phyloP scores from a whole-genome alignment of 2,113 vertebrate species.

The Cinclus mexicanus region DNA sequence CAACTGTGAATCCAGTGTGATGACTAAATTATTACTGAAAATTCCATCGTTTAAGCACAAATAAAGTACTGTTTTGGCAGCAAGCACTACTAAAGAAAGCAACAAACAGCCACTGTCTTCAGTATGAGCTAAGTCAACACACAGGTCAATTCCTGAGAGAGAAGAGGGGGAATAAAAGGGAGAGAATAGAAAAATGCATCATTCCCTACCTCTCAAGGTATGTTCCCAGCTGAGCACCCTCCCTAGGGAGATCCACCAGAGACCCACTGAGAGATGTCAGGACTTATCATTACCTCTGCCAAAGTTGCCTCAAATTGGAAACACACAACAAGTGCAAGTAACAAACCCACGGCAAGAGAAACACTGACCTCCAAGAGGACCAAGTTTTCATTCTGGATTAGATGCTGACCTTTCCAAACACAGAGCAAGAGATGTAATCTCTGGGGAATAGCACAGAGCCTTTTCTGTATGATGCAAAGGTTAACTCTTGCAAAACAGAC shows the following conservation, averaged over 20 bases:
- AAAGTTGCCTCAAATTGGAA: neutral
- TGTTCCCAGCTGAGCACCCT: neutral
- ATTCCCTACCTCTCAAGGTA: neutral
- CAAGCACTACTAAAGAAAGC: constrained; percentile 18
- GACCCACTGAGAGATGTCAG: neutral
- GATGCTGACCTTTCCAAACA: neutral
- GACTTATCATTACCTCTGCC: neutral
- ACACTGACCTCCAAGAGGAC: neutral
- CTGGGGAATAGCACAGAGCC: neutral
- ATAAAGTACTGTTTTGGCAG: neutral
- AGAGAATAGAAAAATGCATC: neutral
- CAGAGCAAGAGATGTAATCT: neutral
- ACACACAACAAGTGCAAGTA: neutral
- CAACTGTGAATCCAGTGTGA: neutral
- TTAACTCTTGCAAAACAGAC: neutral
- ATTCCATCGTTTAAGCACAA: constrained; percentile 36
- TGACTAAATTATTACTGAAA: neutral
- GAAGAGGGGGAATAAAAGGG: neutral
- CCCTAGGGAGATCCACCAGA: neutral
- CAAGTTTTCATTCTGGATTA: neutral
- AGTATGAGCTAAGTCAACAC: neutral
- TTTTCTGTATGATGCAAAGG: neutral
- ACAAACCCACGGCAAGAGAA: neutral
- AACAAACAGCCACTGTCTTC: neutral
- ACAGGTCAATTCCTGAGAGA: neutral